These are phyloP conservation scores for Drosophila equinoxialis DNA, from an alignment of 1,140 invertebrate species.

Conservation along the genomic window DNA sequence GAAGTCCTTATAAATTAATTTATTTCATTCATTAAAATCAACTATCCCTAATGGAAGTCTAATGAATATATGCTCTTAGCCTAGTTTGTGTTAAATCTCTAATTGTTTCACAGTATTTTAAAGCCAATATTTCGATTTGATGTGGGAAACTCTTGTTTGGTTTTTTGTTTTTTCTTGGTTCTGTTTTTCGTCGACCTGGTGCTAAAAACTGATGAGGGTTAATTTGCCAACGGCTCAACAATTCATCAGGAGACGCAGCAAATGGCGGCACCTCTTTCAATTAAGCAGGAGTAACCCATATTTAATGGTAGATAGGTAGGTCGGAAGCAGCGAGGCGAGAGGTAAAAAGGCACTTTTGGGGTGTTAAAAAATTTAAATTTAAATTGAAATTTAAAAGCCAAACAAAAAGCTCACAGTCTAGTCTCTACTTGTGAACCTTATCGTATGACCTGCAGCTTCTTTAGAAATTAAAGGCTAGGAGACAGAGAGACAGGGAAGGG, in stretches of 20 bases:
- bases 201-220: constrained; percentile 64
- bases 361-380: constrained; percentile 76
- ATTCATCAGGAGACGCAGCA: constrained; percentile 47
- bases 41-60: too few relatives aligned
- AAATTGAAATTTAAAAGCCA: constrained; percentile 80
- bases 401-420: constrained; percentile 44
- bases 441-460: constrained; percentile 55
- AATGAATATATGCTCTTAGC: too few relatives aligned
- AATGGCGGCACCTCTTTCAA: constrained; percentile 31
- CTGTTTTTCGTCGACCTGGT: constrained; percentile 9
- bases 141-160: background rate
- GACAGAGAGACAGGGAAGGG: background rate
- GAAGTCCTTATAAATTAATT: too few relatives aligned
- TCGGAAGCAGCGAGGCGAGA: background rate
- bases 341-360: constrained; percentile 24
- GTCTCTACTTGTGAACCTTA: constrained; percentile 44
- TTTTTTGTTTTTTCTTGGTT: background rate
- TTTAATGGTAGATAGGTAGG: constrained; percentile 15
- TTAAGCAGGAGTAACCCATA: constrained; percentile 62
- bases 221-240: constrained; percentile 59
- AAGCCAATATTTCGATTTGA: constrained; percentile 10
- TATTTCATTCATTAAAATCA: too few relatives aligned
- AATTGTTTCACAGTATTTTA: background rate
- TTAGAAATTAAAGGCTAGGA: constrained; percentile 49
- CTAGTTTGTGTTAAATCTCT: background rate